A percentile compares a stretch with the other conserved stretches of the same genome.
Conservation (phyloP, 1,140 invertebrate genomes). For the Mamestra configurata region DNA sequence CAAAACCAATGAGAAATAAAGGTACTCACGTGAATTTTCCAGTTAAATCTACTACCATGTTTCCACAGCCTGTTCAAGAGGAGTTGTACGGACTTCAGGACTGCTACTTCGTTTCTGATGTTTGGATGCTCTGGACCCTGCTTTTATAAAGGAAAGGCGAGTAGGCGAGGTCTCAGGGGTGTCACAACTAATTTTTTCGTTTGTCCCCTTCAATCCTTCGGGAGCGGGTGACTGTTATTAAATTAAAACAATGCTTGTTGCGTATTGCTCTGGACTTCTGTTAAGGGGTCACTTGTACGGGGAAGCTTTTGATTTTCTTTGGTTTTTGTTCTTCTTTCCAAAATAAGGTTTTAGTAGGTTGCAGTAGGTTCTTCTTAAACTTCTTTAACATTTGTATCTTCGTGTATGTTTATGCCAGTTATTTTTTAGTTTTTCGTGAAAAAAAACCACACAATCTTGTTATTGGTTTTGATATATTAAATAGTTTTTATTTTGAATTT, state of each 20-base stretch:
- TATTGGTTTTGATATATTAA: no score
- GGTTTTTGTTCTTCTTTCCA: neutral
- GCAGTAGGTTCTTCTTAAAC: neutral
- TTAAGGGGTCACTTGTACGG: slow-evolving; percentile 61
- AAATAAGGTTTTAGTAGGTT: no score
- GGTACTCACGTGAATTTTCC: slow-evolving; percentile 50
- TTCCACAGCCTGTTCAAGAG: slow-evolving; percentile 5
- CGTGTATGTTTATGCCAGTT: no score
- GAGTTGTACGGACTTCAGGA: slow-evolving; percentile 32
- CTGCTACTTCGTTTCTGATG: slow-evolving; percentile 51
- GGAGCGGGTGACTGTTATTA: slow-evolving; percentile 79
- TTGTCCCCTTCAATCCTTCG: slow-evolving; percentile 64
- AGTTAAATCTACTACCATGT: slow-evolving; percentile 41
- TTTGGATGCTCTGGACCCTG: neutral
- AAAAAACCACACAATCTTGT: no score
- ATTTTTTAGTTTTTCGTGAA: no score
- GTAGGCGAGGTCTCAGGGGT: slow-evolving; percentile 71
- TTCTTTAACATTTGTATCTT: no score
- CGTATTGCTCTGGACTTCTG: slow-evolving; percentile 73
- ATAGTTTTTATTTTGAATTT: no score
- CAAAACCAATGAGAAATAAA: neutral
- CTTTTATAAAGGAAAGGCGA: slow-evolving; percentile 62
- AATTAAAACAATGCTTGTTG: slow-evolving; percentile 81
- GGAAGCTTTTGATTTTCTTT: neutral
- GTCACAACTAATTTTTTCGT: slow-evolving; percentile 69